A percentile compares a stretch with the other conserved stretches of the same genome.
These are phyloP conservation scores for Philantomba maxwellii DNA, from an alignment of 2,113 vertebrate species.

Conservation along the genomic window DNA sequence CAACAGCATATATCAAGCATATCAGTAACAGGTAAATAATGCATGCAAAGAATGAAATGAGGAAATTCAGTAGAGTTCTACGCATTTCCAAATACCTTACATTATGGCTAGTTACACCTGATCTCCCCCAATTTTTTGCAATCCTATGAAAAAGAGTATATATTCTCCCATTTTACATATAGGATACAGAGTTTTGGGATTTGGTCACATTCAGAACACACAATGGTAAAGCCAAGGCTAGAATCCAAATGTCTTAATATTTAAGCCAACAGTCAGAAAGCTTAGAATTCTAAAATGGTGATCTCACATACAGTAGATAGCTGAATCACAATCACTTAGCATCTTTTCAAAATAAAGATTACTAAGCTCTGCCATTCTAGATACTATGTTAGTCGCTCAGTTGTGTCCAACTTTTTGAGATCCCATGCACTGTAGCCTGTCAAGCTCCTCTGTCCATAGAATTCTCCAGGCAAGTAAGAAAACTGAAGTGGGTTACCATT, in stretches of 20 bases:
- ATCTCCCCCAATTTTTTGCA: neutral
- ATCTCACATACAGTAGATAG: neutral
- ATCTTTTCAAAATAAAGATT: constrained; percentile 16
- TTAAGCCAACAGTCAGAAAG: neutral
- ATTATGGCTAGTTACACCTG: neutral
- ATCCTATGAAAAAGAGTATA: neutral
- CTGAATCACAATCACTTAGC: neutral
- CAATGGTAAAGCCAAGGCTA: neutral
- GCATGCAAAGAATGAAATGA: neutral
- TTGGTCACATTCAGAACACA: neutral
- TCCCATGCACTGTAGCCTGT: neutral
- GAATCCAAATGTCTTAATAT: neutral
- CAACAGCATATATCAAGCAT: neutral
- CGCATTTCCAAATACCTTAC: neutral
- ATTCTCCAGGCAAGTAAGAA: neutral
- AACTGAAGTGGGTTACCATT: neutral
- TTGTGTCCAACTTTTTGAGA: neutral
- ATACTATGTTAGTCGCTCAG: neutral
- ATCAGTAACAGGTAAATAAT: neutral
- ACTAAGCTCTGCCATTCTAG: neutral
- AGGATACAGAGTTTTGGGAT: neutral
- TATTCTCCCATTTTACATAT: neutral
- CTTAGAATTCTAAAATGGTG: neutral
- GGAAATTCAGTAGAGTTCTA: neutral
- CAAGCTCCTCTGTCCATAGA: neutral